A percentile compares a stretch with the other conserved stretches of the same genome.
phyloP scores from a whole-genome alignment of 2,888 invertebrate species.

The Euphydryas editha region DNA sequence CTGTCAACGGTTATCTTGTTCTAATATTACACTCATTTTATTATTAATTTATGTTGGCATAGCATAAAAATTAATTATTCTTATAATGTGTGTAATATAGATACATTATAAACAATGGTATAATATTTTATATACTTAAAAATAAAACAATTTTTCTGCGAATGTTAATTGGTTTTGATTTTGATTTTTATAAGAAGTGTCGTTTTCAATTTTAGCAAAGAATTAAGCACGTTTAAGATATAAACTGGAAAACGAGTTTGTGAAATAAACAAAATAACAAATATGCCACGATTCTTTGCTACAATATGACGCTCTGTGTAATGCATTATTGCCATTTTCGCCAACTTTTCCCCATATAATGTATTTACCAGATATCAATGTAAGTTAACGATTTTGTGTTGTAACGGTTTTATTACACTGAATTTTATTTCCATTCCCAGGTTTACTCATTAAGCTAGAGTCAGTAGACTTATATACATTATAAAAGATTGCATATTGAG shows the following conservation, averaged over 20 bases:
- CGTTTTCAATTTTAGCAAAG: conserved; percentile 6
- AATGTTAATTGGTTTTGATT: not conserved
- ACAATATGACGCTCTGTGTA: conserved; percentile 6
- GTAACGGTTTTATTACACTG: not conserved
- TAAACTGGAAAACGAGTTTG: not conserved
- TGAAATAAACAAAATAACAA: conserved; percentile 30
- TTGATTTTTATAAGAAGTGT: not conserved
- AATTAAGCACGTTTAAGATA: conserved; percentile 5
- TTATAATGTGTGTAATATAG: too few relatives aligned
- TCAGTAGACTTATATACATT: too few relatives aligned
- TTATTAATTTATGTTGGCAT: too few relatives aligned
- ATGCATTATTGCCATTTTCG: conserved; percentile 20
- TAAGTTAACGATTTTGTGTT: not conserved
- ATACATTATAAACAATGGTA: too few relatives aligned
- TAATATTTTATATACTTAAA: too few relatives aligned
- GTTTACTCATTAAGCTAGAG: too few relatives aligned
- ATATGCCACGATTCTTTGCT: conserved; percentile 25
- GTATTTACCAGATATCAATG: conserved; percentile 12
- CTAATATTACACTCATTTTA: not conserved
- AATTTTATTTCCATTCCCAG: not conserved
- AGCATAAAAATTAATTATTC: too few relatives aligned
- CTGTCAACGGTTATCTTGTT: not conserved
- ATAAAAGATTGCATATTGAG: too few relatives aligned
- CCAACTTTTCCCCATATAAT: conserved; percentile 22
- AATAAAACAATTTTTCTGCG: not conserved